Evolutionary conservation across 2,113 vertebrate genomes (phyloP).

Genomic region (Mirza zaza): DNA sequence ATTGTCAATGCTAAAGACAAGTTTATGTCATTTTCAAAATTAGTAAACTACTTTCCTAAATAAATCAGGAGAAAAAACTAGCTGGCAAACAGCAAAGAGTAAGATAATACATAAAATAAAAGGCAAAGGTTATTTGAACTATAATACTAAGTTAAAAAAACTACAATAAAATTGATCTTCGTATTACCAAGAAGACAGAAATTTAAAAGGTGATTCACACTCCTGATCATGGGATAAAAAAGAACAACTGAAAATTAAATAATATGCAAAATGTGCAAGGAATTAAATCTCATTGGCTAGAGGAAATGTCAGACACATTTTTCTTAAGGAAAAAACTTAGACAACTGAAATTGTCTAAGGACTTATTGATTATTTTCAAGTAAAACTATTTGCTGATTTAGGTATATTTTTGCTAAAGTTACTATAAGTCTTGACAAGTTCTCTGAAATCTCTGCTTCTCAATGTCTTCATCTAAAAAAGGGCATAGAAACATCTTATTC

Average conservation of each 20-base stretch:
- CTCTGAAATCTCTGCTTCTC: neutral
- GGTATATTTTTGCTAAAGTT: neutral
- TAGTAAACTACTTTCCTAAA: neutral
- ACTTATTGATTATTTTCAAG: neutral
- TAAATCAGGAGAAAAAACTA: neutral
- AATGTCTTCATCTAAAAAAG: neutral
- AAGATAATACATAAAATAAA: neutral
- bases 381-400: neutral
- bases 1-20: neutral
- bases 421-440: slow-evolving; percentile 2
- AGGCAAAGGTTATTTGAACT: neutral
- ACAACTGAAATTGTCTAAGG: neutral
- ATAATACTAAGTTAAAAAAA: neutral
- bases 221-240: neutral
- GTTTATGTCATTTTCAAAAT: neutral
- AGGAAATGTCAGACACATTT: neutral
- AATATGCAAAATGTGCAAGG: neutral
- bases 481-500: neutral
- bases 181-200: slow-evolving; percentile 13
- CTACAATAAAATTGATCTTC: neutral
- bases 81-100: neutral
- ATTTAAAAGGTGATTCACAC: neutral
- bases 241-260: neutral
- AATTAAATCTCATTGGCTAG: neutral
- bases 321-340: neutral